Base-by-base conservation (phyloP, 2,888 invertebrate species). In the Unio delphinus region DNA sequence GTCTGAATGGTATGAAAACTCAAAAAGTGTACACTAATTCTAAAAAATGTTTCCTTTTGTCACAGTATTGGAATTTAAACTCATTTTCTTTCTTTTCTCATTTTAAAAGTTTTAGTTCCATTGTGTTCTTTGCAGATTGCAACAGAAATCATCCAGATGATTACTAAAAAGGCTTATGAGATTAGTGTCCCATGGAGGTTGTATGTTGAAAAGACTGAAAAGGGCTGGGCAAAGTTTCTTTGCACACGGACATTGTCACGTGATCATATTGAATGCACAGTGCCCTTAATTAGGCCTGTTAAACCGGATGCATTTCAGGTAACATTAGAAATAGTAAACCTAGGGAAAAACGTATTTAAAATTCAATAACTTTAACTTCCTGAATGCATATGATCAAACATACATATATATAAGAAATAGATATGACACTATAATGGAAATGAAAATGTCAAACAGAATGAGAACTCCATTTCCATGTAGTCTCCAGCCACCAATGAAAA, bases 281-380 rank as follows among this genome's bases (percentile, higher is more conserved):
- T 81, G 6, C 80, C 80, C 23, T 60, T 81, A 18, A 77, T 72
- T 63, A 72, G 80, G 20, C 81, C 81, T 15, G 61, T 74, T 6
- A 61, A 76, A 58, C 74, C 77, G 11, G 74, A 80, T 62, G 74
- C 76, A 15, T 75, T 81, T 55, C 75, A 70, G 78, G 81, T 81
- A 69, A 65, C 45, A 11, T 45, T 34, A 34, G 5, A 34, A 34
- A 34, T 34, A 34, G 34, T 34, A 34, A 34, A 34, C 7, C 34
- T 34, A 34, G 6, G 34, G 34, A 6, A 34, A 34, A 6, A 7
- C 34, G 7, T 34, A 34, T 34, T 34, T 34, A 34, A 34, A 34
- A 34, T 34, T 34, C 6, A 34, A 7, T 34, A 34, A 34, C 34
- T 34, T 34, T 34, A 34, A 34, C 34, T 34, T 34, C 7, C 34